Evolutionary conservation across 2,113 vertebrate species (phyloP), one percentile per base, ranked within the genome.

Genomic region (Sturnus vulgaris): DNA sequence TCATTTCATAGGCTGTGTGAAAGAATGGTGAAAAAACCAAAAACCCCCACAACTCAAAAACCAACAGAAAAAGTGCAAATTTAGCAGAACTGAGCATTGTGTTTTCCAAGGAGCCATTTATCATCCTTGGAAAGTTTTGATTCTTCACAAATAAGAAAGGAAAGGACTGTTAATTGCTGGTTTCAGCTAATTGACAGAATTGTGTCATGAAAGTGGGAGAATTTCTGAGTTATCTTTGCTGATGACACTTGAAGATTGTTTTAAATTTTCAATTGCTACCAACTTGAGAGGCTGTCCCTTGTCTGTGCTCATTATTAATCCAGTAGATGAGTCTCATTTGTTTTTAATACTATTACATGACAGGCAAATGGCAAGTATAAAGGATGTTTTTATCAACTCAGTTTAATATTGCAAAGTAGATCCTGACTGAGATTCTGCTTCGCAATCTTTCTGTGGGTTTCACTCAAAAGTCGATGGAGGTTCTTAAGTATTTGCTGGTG

Each of bases 51-150:
- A 52, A 52, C 7, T 24, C 19, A 30, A 55, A 82, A 64, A 42
- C 6, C 31, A 63, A 55, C 24, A 47, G 30, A 79, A 95, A 98
- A 98, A 98, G 92, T 97, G 97, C 96, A 91, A 94, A 97, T 97
- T 91, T 96, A 97, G 97, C 96, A 98, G 94, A 98, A 94, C 56
- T 16, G 47, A 87, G 80, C 52, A 81, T 75, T 95, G 93, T 47
- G 33, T 97, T 97, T 97, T 96, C 90, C 18, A 69, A 90, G 94
- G 93, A 97, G 96, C 94, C 93, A 97, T 98, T 98, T 97, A 97
- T 98, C 98, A 98, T 97, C 92, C 88, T 97, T 89, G 78, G 90
- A 97, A 98, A 98, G 93, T 97, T 97, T 97, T 92, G 88, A 93
- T 97, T 97, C 96, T 95, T 95, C 92, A 94, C 95, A 95, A 97